Base-by-base conservation (phyloP, 2,113 vertebrate genomes). In the Emydura subglobosa region DNA sequence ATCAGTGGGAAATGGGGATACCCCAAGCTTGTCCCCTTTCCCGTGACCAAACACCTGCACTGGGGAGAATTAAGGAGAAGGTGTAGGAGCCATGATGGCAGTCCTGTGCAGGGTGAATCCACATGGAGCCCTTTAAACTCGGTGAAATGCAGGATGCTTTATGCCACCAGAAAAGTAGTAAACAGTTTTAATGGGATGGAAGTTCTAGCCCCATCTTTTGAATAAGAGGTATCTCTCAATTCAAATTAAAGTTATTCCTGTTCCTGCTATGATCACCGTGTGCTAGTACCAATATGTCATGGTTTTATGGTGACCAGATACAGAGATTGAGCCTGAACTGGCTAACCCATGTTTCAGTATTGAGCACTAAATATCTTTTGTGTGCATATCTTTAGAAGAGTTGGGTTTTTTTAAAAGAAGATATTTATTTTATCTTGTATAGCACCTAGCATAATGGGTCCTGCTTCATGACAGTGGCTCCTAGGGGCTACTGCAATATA, bases 181-280 rank as follows among this genome's bases (percentile, higher is more conserved):
- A 90, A 31, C 79, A 72, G 2, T 82, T 27, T 2, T 65, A 78
- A 47, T 44, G 76, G 22, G 16, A 24, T 34, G 47, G 59, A 79
- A 80, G 6, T 89, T 4, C 6, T 85, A 25, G 25, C 7, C 1
- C n/a, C 25, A 44, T 47, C 2, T 4, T 8, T 83, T 47, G 49
- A 53, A 10, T 44, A 13, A 31, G 31, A 1, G 7, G 2, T 3
- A 2, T 19, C 82, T 14, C 12, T 7, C 24, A 3, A 44, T 8
- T 34, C 10, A 92, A 86, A 16, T 68, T 83, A 92, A 92, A 88
- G 54, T 39, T 0, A 44, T 88, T 12, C 7, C 51, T 0, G 0
- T 91, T 81, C 82, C 19, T 93, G 95, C 6, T 21, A 72, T 21
- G 79, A 82, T 31, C 1, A 13, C 86, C 54, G 34, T 0, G 0